These are phyloP conservation scores for Athene noctua DNA, from an alignment of 2,113 vertebrate genomes.

Conservation along the genomic window DNA sequence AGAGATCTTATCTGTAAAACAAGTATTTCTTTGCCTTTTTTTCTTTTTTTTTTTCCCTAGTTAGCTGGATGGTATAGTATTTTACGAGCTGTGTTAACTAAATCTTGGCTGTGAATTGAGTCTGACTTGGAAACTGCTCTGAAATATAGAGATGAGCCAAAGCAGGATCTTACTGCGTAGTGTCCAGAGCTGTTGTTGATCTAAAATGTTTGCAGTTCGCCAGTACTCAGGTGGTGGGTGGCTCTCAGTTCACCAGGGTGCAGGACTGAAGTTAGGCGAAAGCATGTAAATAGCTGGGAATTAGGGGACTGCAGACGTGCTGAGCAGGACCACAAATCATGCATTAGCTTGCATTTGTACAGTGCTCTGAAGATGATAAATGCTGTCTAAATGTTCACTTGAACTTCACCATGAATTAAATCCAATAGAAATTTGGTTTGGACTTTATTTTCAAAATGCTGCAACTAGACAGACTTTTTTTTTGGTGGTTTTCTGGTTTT, in stretches of 20 bases:
- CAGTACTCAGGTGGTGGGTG: not conserved
- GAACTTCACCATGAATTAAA: not conserved
- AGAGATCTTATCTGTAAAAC: not conserved
- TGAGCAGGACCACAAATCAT: not conserved
- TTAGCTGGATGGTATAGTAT: not conserved
- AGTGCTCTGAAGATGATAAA: not conserved
- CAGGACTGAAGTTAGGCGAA: not conserved
- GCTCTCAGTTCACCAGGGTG: not conserved
- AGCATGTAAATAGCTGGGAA: not conserved
- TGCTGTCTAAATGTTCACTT: not conserved
- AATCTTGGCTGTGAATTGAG: not conserved
- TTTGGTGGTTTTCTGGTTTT: not conserved
- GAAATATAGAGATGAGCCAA: not conserved
- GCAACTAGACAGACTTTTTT: not conserved
- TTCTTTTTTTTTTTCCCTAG: not conserved
- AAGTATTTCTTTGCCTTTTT: not conserved
- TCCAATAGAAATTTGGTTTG: not conserved
- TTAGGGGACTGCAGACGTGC: rapidly evolving
- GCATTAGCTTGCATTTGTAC: not conserved
- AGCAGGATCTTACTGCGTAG: not conserved
- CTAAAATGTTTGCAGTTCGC: not conserved
- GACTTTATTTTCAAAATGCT: not conserved
- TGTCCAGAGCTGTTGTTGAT: not conserved
- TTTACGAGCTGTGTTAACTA: not conserved
- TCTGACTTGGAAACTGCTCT: not conserved